phyloP scores from a whole-genome alignment of 2,797 vertebrate genomes.

The Cossypha heuglini region DNA sequence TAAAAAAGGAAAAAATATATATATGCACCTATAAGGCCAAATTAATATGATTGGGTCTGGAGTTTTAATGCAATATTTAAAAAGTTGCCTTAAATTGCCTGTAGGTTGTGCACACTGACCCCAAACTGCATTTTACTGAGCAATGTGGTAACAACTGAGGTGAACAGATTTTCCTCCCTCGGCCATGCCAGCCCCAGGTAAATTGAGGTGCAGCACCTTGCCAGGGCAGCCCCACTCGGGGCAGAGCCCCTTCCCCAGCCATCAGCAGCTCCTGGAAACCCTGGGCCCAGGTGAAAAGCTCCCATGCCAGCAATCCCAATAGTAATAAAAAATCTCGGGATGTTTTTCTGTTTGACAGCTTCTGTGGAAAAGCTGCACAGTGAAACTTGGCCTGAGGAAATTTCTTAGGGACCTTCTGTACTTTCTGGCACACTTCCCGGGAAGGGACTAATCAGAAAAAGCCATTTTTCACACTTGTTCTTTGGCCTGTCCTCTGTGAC shows the following conservation, averaged over 20 bases:
- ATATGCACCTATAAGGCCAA: not conserved
- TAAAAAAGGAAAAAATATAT: too few species aligned
- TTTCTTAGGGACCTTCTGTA: slow-evolving; percentile 8
- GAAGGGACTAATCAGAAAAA: slow-evolving; percentile 16
- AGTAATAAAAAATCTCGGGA: not conserved
- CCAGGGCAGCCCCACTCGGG: not conserved
- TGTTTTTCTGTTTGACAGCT: not conserved
- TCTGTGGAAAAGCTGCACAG: not conserved
- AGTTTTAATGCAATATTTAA: not conserved
- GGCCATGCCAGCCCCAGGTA: not conserved
- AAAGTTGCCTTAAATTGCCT: not conserved
- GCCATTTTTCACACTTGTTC: not conserved
- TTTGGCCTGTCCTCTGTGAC: slow-evolving; percentile 26
- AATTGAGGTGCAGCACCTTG: not conserved
- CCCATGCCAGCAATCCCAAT: not conserved
- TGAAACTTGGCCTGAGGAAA: not conserved
- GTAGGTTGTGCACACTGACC: not conserved
- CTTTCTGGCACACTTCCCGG: not conserved
- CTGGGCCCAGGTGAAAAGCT: not conserved
- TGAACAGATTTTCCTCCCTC: not conserved
- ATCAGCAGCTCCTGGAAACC: not conserved
- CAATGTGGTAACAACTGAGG: not conserved
- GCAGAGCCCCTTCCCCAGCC: not conserved
- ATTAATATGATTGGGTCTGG: not conserved
- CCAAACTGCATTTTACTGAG: not conserved